A percentile compares a stretch with the other conserved stretches of the same genome.
phyloP scores from a whole-genome alignment of 2,113 vertebrate species.

The Stictonetta naevosa region DNA sequence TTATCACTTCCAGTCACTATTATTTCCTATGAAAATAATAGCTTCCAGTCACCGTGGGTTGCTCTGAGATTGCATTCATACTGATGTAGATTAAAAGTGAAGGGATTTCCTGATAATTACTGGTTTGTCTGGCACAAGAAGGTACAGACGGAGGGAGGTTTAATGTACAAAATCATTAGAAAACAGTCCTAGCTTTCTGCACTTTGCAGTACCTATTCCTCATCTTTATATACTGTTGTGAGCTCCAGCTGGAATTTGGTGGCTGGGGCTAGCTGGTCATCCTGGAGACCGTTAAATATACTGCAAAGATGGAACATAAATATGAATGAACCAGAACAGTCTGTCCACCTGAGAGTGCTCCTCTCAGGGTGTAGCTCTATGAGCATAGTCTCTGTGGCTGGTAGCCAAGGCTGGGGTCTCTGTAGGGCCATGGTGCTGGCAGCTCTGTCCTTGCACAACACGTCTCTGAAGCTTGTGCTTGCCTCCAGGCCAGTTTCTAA shows the following conservation, averaged over 20 bases:
- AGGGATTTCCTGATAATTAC: conserved; percentile 68
- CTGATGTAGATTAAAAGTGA: conserved; percentile 65
- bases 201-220: not conserved
- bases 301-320: not conserved
- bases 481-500: not conserved
- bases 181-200: not conserved
- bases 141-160: conserved; percentile 25
- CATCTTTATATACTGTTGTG: not conserved
- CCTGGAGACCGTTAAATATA: not conserved
- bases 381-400: not conserved
- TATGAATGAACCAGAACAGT: not conserved
- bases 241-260: not conserved
- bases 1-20: conserved; percentile 73
- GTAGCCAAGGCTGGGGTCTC: too few relatives aligned
- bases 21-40: conserved; percentile 72
- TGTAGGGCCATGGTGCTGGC: not conserved
- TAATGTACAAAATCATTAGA: not conserved
- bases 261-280: not conserved
- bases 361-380: not conserved
- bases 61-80: conserved; percentile 68
- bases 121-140: conserved; percentile 55
- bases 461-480: not conserved
- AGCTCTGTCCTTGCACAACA: not conserved
- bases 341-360: not conserved
- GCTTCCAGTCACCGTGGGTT: conserved; percentile 76